These are phyloP conservation scores for Drosophila engyochracea DNA, from an alignment of 2,888 invertebrate genomes.

Conservation along the genomic window DNA sequence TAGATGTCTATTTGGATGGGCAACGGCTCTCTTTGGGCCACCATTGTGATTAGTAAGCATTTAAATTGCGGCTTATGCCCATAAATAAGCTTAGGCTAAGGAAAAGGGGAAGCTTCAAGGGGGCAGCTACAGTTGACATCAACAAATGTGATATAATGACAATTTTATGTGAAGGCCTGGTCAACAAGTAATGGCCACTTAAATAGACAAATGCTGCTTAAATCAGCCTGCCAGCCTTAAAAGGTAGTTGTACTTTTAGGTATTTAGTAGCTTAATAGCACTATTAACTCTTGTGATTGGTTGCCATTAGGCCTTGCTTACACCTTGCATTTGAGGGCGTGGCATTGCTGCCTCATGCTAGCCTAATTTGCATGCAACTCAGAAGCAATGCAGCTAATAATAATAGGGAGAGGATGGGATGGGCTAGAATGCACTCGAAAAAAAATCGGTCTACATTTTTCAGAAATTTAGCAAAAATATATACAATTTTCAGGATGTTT, in stretches of 20 bases:
- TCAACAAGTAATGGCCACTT: slow-evolving; percentile 32
- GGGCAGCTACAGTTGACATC: slow-evolving; percentile 8
- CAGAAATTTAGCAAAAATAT: neutral
- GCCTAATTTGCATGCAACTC: slow-evolving; percentile 53
- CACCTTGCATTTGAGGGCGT: slow-evolving; percentile 28
- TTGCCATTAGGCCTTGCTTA: neutral
- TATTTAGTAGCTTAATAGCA: slow-evolving; percentile 21
- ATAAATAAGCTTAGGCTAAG: slow-evolving; percentile 49
- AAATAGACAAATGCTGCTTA: slow-evolving; percentile 23
- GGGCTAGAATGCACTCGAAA: neutral
- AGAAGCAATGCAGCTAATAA: neutral
- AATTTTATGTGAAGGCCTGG: slow-evolving; percentile 35
- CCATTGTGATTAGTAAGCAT: slow-evolving; percentile 55
- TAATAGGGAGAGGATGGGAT: slow-evolving; percentile 56
- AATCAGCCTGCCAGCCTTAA: slow-evolving; percentile 17
- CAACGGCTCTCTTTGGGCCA: slow-evolving; percentile 16
- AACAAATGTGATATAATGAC: slow-evolving; percentile 48
- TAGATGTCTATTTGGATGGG: slow-evolving; percentile 28
- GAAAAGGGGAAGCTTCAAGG: neutral
- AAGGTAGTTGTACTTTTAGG: slow-evolving; percentile 4
- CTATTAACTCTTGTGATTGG: neutral
- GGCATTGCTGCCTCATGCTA: slow-evolving; percentile 2
- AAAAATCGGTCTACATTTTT: neutral
- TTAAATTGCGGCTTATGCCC: slow-evolving; percentile 68
- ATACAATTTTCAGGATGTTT: neutral